Base-by-base conservation (phyloP, 2,797 vertebrate genomes). In the Carapus acus region DNA sequence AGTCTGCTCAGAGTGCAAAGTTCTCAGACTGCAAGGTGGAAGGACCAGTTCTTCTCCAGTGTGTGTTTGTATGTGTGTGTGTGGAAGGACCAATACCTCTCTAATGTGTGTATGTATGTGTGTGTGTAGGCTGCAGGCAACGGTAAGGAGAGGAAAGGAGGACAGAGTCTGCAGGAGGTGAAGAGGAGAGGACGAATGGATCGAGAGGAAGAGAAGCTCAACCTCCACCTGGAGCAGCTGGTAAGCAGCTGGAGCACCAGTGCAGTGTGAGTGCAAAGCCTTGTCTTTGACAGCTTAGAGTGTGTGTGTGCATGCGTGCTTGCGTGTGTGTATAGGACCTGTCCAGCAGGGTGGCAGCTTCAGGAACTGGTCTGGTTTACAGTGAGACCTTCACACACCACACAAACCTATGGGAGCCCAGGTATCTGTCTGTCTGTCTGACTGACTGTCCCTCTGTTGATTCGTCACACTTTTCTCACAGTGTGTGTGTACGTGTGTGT, bases 171-270 rank as follows among this genome's bases (percentile, higher is more conserved):
- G 43, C 73, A 80, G 69, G 74, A 78, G 67, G 66, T 13, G 18
- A 81, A 80, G 73, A 81, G 67, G 61, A 80, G 58, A 71, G 80
- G 76, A 23, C 74, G 38, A 38, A 81, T 81, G 75, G 72, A 77
- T 24, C 63, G 56, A 41, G 51, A 57, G 41, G 49, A 53, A 59
- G 61, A 79, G 16, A 70, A 77, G 54, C 67, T 82, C 44, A 62
- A 34, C 16, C 12, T 20, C 17, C 36, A 37, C 1, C 67, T 84
- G 40, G 45, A 79, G 34, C 38, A 37, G 1, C 64, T 83, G 78
- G 77, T 78, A 36, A 36, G 8, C 34, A 36, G 34, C 34, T n/a
- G 14, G 14, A 36, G 5, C 34, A 33, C n/a, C n/a, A n/a, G n/a
- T n/a, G n/a, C n/a, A n/a, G n/a, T 11, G 11, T 29, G 11, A 6